Evolutionary conservation across 2,113 vertebrate species (phyloP).

Genomic region (Hippopotamus amphibius): DNA sequence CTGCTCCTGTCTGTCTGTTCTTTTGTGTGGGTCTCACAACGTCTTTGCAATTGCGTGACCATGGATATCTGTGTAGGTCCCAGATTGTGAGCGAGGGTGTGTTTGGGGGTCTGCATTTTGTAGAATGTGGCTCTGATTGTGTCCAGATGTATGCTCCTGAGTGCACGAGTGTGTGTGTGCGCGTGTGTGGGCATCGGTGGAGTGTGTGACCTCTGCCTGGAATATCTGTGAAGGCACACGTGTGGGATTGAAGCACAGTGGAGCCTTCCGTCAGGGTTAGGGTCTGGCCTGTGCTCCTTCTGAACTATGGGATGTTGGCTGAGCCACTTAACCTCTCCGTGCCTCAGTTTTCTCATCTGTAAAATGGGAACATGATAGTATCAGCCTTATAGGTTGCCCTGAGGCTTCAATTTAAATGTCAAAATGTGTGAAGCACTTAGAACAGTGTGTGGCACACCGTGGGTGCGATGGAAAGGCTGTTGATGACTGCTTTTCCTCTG

Average conservation of each 20-base stretch:
- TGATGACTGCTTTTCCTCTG: too few relatives aligned
- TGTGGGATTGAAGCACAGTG: background rate
- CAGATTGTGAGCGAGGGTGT: background rate
- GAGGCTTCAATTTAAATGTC: background rate
- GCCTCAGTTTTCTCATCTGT: background rate
- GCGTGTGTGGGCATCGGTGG: rapidly evolving
- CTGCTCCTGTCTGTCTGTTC: background rate
- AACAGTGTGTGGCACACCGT: background rate
- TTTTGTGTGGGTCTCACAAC: background rate
- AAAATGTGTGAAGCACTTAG: rapidly evolving
- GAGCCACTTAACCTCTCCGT: background rate
- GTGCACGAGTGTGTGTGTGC: background rate
- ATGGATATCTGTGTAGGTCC: background rate
- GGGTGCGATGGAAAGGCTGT: rapidly evolving
- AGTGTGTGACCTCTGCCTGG: rapidly evolving
- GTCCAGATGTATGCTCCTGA: too few relatives aligned
- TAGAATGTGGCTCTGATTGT: background rate
- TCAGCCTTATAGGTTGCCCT: background rate
- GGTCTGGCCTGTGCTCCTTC: background rate
- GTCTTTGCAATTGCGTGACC: background rate
- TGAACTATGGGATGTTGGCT: too few relatives aligned
- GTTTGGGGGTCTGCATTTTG: background rate
- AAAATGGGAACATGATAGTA: background rate
- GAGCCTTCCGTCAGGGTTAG: rapidly evolving
- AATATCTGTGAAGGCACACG: rapidly evolving